Evolutionary conservation across 2,113 vertebrate species (phyloP).

Genomic region (Pachyramphus minor): DNA sequence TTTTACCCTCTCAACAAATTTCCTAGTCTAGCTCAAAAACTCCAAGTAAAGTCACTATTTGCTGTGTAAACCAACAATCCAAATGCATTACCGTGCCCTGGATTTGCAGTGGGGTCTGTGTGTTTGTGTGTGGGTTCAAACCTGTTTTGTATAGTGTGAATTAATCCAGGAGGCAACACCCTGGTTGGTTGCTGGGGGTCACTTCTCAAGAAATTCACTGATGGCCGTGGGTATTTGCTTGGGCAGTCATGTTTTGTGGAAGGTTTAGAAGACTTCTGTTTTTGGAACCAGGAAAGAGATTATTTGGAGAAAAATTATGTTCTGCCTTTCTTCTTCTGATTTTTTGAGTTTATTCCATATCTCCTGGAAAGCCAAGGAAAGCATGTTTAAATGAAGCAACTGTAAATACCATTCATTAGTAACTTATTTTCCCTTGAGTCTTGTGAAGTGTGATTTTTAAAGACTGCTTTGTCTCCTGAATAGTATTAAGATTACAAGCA

Average conservation of each 20-base stretch:
- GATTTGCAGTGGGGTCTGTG: not conserved
- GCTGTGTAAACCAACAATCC: not conserved
- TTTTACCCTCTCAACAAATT: not conserved
- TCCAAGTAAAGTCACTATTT: not conserved
- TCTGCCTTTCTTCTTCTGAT: slow-evolving; percentile 57
- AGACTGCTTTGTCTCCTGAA: slow-evolving; percentile 72
- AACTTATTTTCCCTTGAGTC: slow-evolving; percentile 79
- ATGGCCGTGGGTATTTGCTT: not conserved
- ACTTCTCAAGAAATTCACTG: not conserved
- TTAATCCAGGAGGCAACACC: not conserved
- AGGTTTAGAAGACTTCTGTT: not conserved
- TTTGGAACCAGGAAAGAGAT: not conserved
- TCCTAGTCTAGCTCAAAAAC: not conserved
- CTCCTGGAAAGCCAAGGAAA: slow-evolving; percentile 70
- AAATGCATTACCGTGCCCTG: not conserved
- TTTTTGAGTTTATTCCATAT: slow-evolving; percentile 61
- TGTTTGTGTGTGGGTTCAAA: not conserved
- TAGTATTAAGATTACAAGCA: slow-evolving; percentile 78
- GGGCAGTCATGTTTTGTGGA: not conserved
- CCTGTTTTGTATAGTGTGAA: not conserved
- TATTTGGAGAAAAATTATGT: not conserved
- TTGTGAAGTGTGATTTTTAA: slow-evolving; percentile 77
- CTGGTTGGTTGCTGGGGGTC: not conserved
- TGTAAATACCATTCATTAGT: slow-evolving; percentile 82
- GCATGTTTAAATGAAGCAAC: slow-evolving; percentile 65